These are phyloP conservation scores for Pelvicachromis taeniatus DNA, from an alignment of 2,113 vertebrate genomes.

Conservation along the genomic window DNA sequence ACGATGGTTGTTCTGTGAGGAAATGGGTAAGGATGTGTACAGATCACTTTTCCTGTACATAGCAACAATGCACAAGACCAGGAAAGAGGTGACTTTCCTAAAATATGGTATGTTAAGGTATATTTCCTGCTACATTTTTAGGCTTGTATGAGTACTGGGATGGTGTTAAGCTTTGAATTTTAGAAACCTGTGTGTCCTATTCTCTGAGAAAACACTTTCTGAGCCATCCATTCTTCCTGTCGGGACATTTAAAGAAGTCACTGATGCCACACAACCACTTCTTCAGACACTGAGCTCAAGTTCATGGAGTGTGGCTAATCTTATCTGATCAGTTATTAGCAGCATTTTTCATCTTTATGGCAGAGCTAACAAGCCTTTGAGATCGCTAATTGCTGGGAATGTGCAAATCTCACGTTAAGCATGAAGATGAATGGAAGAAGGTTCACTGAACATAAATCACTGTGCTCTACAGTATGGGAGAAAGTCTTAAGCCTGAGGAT, in stretches of 20 bases:
- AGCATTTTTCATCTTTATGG: conserved; percentile 61
- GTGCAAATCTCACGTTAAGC: conserved; percentile 47
- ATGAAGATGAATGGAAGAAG: conserved; percentile 50
- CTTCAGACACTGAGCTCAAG: conserved; percentile 33
- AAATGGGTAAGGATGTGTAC: neutral
- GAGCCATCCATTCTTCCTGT: conserved; percentile 53
- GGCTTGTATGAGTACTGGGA: neutral
- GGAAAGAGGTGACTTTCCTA: neutral
- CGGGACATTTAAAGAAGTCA: conserved; percentile 62
- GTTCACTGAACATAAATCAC: conserved; percentile 42
- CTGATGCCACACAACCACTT: neutral
- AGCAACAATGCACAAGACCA: neutral
- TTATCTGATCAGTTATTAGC: conserved; percentile 66
- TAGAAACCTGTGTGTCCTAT: neutral
- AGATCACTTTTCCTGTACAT: neutral
- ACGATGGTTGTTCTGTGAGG: neutral
- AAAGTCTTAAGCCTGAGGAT: neutral
- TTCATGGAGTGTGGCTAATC: conserved; percentile 58
- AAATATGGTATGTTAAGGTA: neutral
- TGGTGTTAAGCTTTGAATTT: neutral
- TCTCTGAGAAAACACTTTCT: conserved; percentile 43
- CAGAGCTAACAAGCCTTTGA: conserved; percentile 57
- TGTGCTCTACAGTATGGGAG: neutral
- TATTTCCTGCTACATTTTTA: neutral
- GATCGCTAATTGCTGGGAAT: conserved; percentile 48